Evolutionary conservation across 2,113 vertebrate genomes (phyloP), one percentile per base, ranked within the genome.

Genomic region (Sciurus niger): DNA sequence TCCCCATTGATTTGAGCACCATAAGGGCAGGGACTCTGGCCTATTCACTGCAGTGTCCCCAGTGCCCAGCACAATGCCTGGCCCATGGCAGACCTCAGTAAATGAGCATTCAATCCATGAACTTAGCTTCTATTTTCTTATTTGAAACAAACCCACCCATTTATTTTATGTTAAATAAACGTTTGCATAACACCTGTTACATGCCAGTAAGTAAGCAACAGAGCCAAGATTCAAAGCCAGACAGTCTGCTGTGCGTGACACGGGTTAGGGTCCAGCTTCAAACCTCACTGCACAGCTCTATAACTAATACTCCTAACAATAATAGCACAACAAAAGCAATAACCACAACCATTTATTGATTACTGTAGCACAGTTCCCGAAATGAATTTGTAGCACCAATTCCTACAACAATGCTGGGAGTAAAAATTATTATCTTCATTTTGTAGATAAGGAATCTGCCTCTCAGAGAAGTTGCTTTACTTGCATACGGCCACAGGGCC

Each of bases 401-500:
- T 87, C 43, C 88, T 65, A 80, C 2, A 55, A 51, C 20, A 43
- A 28, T 7, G 48, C 14, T 65, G 60, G 16, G 51, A 72, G 28
- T 90, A 24, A 58, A 80, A 94, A 51, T 90, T 94, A 93, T 63
- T 79, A n/a, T 37, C 30, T 76, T 94, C 67, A 96, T 65, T 86
- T 74, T 76, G 55, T 8, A 76, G 17, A 9, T 30, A 58, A 83
- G 43, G 40, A 68, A 58, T 85, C 55, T 93, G 17, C 34, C 63
- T 89, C 84, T 63, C 18, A 43, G 68, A 68, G 55, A 93, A 63
- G 25, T 60, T 67, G 65, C 25, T 18, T 79, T 48, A 37, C 32
- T 70, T 79, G 40, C 7, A 17, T 18, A 2, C 4, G 2, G 48
- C 32, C 30, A 78, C 6, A 87, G 53, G 46, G 40, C 12, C 37